A percentile compares a stretch with the other conserved stretches of the same genome.
Conservation (phyloP, 2,888 invertebrate species). For the Melikaiella ostensackeni region DNA sequence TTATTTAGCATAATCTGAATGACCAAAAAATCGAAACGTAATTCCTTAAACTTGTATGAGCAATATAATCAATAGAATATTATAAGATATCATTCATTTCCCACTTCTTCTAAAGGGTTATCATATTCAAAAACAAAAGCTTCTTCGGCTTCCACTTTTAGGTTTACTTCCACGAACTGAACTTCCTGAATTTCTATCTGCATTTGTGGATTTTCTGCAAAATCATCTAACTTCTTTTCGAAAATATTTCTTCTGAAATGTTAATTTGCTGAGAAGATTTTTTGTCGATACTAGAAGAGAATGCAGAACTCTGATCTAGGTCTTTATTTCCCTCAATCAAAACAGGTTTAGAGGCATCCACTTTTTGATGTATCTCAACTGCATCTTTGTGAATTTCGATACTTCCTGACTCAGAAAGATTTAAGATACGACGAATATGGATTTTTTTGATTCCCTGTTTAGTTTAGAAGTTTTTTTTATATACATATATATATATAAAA, state of each 20-base stretch:
- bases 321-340: background rate
- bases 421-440: background rate
- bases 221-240: background rate
- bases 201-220: background rate
- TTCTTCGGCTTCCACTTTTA: constrained; percentile 1
- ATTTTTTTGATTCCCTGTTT: background rate
- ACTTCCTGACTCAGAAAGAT: background rate
- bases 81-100: background rate
- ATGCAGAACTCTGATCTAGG: background rate
- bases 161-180: background rate
- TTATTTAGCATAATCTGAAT: too few species aligned
- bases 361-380: background rate
- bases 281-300: background rate
- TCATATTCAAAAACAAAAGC: background rate
- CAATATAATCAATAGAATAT: too few species aligned
- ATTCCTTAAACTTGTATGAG: too few species aligned
- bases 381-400: background rate
- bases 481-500: background rate
- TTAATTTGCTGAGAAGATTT: background rate
- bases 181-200: background rate
- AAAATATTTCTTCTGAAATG: background rate
- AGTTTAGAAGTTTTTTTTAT: background rate
- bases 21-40: too few species aligned
- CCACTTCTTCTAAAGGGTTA: background rate
- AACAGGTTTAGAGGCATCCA: background rate